Conservation (phyloP, 1,140 invertebrate genomes). For the Rhopalosiphum maidis region DNA sequence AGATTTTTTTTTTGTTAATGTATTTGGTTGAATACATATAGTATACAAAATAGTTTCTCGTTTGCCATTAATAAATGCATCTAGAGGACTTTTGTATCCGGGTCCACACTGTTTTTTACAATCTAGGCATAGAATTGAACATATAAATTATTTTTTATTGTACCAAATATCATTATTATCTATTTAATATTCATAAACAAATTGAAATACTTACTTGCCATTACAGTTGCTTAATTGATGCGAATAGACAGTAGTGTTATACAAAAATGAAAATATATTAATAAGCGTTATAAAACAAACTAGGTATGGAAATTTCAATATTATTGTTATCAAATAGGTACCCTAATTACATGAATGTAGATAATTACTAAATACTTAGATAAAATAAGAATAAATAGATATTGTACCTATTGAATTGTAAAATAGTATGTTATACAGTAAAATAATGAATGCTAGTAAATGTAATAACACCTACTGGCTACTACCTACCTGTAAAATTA, state of each 20-base stretch:
- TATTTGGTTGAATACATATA: slow-evolving; percentile 80
- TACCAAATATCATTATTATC: not conserved
- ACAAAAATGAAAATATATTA: not conserved
- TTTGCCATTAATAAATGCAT: slow-evolving; percentile 81
- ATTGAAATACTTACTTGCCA: slow-evolving; percentile 28
- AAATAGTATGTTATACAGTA: not conserved
- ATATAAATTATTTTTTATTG: not conserved
- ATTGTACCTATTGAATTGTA: not conserved
- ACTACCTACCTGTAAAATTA: no score
- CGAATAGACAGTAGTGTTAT: not conserved
- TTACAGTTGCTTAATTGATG: not conserved
- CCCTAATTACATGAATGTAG: not conserved
- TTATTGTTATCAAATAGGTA: not conserved
- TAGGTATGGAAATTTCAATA: not conserved
- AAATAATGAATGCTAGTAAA: not conserved
- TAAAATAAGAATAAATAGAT: not conserved
- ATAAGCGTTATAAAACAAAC: not conserved
- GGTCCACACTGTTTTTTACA: slow-evolving; percentile 66
- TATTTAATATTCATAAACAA: not conserved
- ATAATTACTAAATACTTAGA: not conserved
- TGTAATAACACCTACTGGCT: not conserved
- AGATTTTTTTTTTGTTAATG: slow-evolving; percentile 68
- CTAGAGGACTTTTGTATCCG: slow-evolving; percentile 78
- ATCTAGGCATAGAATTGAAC: not conserved
- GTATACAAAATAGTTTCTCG: slow-evolving; percentile 87